Conservation (phyloP, 2,888 invertebrate species). For the Ectropis crepuscularia region DNA sequence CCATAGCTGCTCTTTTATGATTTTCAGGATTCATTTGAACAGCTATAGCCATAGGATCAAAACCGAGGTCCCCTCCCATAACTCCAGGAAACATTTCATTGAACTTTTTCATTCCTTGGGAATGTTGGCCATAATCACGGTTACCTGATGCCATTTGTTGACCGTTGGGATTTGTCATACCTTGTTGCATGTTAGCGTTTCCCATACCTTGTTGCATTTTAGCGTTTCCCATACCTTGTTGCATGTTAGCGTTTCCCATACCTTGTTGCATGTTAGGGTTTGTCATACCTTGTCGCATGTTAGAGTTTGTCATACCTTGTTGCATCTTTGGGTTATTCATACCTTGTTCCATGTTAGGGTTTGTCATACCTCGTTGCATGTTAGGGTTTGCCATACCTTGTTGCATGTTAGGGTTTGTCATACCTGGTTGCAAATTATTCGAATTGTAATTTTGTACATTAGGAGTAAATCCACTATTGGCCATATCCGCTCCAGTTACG, state of each 20-base stretch:
- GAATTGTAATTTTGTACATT: conserved; percentile 43
- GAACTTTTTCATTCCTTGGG: conserved; percentile 67
- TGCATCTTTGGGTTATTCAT: conserved; percentile 4
- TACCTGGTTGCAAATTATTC: conserved; percentile 21
- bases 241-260: conserved; percentile 34
- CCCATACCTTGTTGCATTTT: conserved; percentile 5
- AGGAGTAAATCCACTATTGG: conserved; percentile 33
- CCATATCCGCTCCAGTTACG: conserved; percentile 47
- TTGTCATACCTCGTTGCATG: conserved; percentile 3
- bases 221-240: conserved; percentile 28
- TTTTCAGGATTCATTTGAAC: conserved; percentile 80
- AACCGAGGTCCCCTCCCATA: conserved; percentile 65
- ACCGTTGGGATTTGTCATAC: conserved; percentile 8
- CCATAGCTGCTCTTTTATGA: conserved; percentile 63
- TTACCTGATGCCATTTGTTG: conserved; percentile 44
- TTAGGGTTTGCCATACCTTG: not conserved
- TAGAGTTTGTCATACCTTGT: conserved; percentile 17
- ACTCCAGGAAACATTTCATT: conserved; percentile 77
- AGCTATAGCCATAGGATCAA: conserved; percentile 79
- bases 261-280: conserved; percentile 1
- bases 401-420: conserved; percentile 2
- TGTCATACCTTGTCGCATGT: conserved; percentile 37
- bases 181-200: conserved; percentile 41
- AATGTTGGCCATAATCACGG: conserved; percentile 57
- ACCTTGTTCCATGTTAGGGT: conserved; percentile 41